Conservation (phyloP, 2,888 invertebrate species). For the Drosophila pegasa region DNA sequence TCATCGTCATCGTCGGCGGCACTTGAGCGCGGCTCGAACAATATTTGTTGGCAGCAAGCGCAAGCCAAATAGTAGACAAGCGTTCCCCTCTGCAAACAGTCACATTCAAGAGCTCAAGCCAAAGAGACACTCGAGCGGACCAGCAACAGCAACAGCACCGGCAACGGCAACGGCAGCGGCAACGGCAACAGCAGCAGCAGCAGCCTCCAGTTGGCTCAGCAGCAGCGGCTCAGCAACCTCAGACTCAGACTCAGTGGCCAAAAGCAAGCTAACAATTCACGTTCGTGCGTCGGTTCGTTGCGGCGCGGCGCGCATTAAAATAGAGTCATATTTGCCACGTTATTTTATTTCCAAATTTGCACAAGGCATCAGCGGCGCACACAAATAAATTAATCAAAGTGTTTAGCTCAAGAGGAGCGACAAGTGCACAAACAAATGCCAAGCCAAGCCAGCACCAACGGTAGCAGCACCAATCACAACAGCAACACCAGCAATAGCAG, state of each 20-base stretch:
- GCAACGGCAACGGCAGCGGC: conserved; percentile 37
- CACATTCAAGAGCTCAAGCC: conserved; percentile 85
- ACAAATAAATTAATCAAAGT: conserved; percentile 75
- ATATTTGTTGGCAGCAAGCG: conserved; percentile 85
- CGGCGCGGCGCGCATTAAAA: conserved; percentile 71
- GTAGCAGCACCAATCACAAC: conserved; percentile 16
- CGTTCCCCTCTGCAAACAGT: conserved; percentile 86
- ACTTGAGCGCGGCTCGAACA: conserved; percentile 85
- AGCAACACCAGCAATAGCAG: conserved; percentile 10
- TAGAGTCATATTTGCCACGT: conserved; percentile 73
- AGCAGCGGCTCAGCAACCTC: conserved; percentile 46
- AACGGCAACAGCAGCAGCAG: conserved; percentile 15
- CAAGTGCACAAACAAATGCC: conserved; percentile 74
- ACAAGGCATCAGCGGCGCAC: conserved; percentile 60
- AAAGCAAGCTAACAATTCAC: conserved; percentile 75
- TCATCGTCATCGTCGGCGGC: conserved; percentile 58
- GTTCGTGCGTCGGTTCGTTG: conserved; percentile 80
- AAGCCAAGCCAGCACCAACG: conserved; percentile 42
- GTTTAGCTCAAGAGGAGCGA: conserved; percentile 62
- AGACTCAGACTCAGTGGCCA: conserved; percentile 72
- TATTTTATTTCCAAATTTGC: conserved; percentile 75
- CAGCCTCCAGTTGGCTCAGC: conserved; percentile 47
- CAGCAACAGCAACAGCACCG: conserved; percentile 62
- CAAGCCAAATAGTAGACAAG: conserved; percentile 86
- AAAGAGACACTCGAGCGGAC: conserved; percentile 85